Percentiles rank a stretch among this genome's conserved stretches.
Conservation (phyloP, 2,113 vertebrate genomes). For the Chrysemys picta region DNA sequence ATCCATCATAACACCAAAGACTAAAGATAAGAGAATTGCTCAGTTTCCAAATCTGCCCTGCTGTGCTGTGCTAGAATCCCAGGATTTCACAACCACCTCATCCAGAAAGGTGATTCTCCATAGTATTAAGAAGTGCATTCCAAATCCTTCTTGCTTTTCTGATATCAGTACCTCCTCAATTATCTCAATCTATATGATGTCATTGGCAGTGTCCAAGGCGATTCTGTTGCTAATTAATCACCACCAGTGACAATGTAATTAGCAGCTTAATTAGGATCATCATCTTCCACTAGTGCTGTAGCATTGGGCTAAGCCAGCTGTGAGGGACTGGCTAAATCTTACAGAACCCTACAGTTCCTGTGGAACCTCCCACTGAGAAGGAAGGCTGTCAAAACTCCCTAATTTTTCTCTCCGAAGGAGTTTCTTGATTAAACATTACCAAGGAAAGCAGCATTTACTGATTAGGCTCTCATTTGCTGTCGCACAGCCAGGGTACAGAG, state of each 20-base stretch:
- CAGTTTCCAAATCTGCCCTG: not conserved
- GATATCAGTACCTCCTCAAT: slow-evolving; percentile 54
- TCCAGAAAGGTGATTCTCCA: not conserved
- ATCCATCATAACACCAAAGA: not conserved
- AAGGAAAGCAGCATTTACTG: slow-evolving; percentile 50
- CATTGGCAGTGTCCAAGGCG: slow-evolving; percentile 59
- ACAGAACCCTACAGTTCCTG: slow-evolving; percentile 51
- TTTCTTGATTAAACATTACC: slow-evolving; percentile 76
- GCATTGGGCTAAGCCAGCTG: slow-evolving; percentile 53
- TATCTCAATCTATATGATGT: slow-evolving; percentile 56
- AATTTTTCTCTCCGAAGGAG: slow-evolving; percentile 65
- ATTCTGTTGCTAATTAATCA: slow-evolving; percentile 81
- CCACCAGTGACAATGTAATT: slow-evolving; percentile 84
- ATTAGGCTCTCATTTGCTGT: slow-evolving; percentile 62
- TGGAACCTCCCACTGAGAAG: slow-evolving; percentile 57
- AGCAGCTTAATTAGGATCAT: slow-evolving; percentile 87
- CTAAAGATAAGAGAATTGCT: not conserved
- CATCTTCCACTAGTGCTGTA: slow-evolving; percentile 65
- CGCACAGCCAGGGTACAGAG: slow-evolving; percentile 36
- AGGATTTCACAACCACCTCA: not conserved
- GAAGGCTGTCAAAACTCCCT: slow-evolving; percentile 77
- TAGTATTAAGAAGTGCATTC: slow-evolving; percentile 26
- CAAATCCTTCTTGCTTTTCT: slow-evolving; percentile 50
- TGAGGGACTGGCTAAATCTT: slow-evolving; percentile 55
- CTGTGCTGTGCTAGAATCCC: not conserved